phyloP scores from a whole-genome alignment of 2,113 vertebrate species.

The Mobula hypostoma region DNA sequence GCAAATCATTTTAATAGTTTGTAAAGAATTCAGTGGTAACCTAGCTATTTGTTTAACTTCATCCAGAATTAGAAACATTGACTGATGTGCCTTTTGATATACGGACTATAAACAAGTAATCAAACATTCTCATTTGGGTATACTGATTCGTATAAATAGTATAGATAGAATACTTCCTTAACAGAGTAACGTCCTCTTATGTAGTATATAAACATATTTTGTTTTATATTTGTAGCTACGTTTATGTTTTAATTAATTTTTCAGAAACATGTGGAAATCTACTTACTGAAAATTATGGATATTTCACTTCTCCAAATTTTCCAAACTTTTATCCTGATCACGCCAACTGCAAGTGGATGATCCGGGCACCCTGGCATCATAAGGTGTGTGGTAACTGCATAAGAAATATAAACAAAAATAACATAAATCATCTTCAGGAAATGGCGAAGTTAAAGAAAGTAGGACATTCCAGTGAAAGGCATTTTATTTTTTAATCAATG shows the following conservation, averaged over 20 bases:
- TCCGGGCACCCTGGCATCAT: background rate
- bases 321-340: background rate
- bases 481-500: background rate
- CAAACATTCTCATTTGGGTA: background rate
- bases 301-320: slow-evolving; percentile 19
- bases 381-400: slow-evolving; percentile 17
- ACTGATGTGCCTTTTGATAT: background rate
- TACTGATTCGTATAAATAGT: background rate
- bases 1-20: background rate
- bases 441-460: background rate
- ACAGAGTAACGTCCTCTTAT: background rate
- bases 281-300: background rate
- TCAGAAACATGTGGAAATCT: background rate
- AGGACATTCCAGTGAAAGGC: background rate
- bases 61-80: background rate
- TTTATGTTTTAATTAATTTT: slow-evolving; percentile 6
- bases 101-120: background rate
- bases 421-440: background rate
- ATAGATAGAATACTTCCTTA: background rate
- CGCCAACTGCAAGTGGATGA: background rate
- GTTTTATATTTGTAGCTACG: background rate
- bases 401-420: background rate
- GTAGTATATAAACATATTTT: background rate
- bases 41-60: background rate
- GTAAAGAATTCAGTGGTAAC: background rate